These are phyloP conservation scores for Drosophila azteca DNA, from an alignment of 1,140 invertebrate genomes.

Conservation along the genomic window DNA sequence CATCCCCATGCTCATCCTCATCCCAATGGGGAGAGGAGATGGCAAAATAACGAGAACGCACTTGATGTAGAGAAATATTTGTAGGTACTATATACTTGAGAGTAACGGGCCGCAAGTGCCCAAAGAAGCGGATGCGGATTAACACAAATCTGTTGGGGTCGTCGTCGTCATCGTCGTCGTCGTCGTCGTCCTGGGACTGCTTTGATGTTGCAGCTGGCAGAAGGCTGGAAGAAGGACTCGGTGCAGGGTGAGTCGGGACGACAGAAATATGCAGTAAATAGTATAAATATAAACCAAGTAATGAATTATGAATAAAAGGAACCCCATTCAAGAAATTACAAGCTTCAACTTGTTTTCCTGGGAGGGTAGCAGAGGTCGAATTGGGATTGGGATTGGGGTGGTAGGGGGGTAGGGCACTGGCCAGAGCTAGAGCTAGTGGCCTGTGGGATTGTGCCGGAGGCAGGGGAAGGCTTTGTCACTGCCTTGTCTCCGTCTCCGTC, in stretches of 20 bases:
- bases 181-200: too few relatives aligned
- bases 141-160: conserved; percentile 8
- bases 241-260: neutral
- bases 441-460: too few relatives aligned
- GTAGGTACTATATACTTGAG: conserved; percentile 31
- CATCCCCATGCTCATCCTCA: too few relatives aligned
- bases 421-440: too few relatives aligned
- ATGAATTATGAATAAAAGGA: conserved; percentile 65
- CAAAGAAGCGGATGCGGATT: neutral
- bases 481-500: conserved; percentile 8
- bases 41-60: conserved; percentile 23
- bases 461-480: conserved; percentile 13
- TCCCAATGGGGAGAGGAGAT: too few relatives aligned
- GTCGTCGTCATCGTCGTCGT: too few relatives aligned
- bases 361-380: neutral
- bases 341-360: neutral
- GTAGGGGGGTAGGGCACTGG: too few relatives aligned
- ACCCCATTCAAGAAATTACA: conserved; percentile 43
- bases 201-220: neutral
- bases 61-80: conserved; percentile 66
- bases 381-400: too few relatives aligned
- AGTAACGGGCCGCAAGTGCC: conserved; percentile 4
- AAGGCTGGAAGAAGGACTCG: conserved; percentile 3
- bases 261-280: conserved; percentile 48
- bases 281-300: conserved; percentile 71